Evolutionary conservation across 2,113 vertebrate species (phyloP), one percentile per base, ranked within the genome.

Genomic region (Platichthys flesus): DNA sequence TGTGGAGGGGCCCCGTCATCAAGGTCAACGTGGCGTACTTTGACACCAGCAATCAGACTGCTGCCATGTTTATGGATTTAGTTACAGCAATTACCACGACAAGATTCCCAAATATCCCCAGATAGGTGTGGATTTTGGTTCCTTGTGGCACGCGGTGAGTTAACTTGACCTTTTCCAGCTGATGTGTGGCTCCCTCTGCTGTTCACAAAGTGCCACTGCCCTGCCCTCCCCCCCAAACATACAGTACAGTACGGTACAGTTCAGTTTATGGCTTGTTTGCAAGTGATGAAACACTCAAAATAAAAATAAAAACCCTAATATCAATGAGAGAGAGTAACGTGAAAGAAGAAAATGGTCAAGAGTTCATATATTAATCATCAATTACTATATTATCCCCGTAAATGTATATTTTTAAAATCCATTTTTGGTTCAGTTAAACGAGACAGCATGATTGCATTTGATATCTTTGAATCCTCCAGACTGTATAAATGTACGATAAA

Each of bases 381-480:
- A 15, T 40, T 40, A 7, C 45, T 9, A 49, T 49, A 49, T 54
- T 59, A 76, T 51, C 6, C 24, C 18, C 47, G 24, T 62, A 10
- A 24, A 74, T 31, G 40, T 71, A 60, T 56, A 61, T 58, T 61
- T 56, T 42, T 31, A 31, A 42, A 42, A 42, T 12, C 9, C 3
- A 54, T 56, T 68, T 24, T 45, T 21, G n/a, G 3, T 26, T 26
- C 0, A 23, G 15, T 63, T 45, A 42, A 42, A 47, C 4, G 2
- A 45, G 12, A 59, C 21, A 61, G 23, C 8, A 59, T 56, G 85
- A 85, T 77, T 83, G 71, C 37, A 66, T 85, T 89, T 89, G 73
- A 73, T 69, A 81, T 89, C 88, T 89, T 91, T 91, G 55, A 90
- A 90, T 91, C 92, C 91, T 90, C 90, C 90, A 86, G 45, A 67